phyloP scores from a whole-genome alignment of 1,140 invertebrate species.

The Drosophila kohkoa region DNA sequence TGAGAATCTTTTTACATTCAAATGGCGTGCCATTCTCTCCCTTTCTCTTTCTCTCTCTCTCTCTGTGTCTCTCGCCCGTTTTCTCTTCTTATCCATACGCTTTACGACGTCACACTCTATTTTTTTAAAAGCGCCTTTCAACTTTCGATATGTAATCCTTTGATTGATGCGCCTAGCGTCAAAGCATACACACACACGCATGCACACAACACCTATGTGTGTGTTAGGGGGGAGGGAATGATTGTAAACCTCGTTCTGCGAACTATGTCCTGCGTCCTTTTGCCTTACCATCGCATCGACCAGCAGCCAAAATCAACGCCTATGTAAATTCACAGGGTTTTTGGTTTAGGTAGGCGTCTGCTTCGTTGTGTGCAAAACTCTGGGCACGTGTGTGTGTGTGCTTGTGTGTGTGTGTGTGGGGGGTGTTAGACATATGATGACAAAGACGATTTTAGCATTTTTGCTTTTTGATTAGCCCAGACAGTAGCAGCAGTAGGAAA shows the following conservation, averaged over 20 bases:
- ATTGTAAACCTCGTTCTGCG: constrained; percentile 5
- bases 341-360: constrained; percentile 4
- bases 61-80: neutral
- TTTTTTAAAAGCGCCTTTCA: constrained; percentile 70
- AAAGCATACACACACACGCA: constrained; percentile 44
- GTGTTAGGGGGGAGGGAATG: neutral
- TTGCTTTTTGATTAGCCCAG: constrained; percentile 77
- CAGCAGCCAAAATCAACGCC: constrained; percentile 69
- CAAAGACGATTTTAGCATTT: constrained; percentile 78
- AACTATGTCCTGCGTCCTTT: constrained; percentile 36
- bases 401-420: constrained; percentile 11
- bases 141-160: constrained; percentile 81
- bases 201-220: constrained; percentile 17
- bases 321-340: constrained; percentile 66
- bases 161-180: constrained; percentile 74
- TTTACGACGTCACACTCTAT: constrained; percentile 7
- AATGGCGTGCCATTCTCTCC: constrained; percentile 54
- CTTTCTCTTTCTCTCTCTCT: constrained; percentile 1
- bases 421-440: constrained; percentile 78
- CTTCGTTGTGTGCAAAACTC: no score
- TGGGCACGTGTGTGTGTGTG: constrained; percentile 7
- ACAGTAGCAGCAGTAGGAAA: constrained; percentile 5
- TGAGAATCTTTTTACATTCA: constrained; percentile 73
- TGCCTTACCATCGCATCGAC: constrained; percentile 12
- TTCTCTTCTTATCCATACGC: neutral